These are phyloP conservation scores for Microtus pennsylvanicus DNA, from an alignment of 2,113 vertebrate genomes.

Conservation along the genomic window DNA sequence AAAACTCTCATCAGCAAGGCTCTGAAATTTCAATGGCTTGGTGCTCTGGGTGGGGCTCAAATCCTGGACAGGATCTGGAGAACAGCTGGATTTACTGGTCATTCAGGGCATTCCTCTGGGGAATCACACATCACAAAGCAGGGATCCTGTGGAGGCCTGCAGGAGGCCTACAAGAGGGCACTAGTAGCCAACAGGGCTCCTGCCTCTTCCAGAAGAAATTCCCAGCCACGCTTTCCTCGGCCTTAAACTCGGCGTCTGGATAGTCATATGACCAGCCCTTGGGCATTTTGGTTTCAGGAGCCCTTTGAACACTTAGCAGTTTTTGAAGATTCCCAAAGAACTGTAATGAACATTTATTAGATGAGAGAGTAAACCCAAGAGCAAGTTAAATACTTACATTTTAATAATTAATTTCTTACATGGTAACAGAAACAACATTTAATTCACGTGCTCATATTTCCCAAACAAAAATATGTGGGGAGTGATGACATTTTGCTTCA, in stretches of 20 bases:
- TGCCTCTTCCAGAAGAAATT: rapidly evolving
- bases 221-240: background rate
- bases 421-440: background rate
- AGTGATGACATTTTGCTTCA: background rate
- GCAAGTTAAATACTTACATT: background rate
- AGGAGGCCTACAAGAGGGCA: background rate
- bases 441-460: background rate
- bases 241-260: background rate
- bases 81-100: background rate
- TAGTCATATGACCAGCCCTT: background rate
- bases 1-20: background rate
- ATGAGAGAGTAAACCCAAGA: conserved; percentile 8
- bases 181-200: background rate
- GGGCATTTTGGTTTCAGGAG: background rate
- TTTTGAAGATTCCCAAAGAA: background rate
- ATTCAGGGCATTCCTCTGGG: background rate
- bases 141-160: background rate
- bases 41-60: background rate
- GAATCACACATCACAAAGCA: background rate
- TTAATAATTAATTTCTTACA: background rate
- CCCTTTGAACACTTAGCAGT: background rate
- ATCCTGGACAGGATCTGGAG: background rate
- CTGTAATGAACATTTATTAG: background rate
- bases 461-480: background rate
- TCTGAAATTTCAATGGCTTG: background rate